These are phyloP conservation scores for Callipepla squamata DNA, from an alignment of 2,113 vertebrate species.

Conservation along the genomic window DNA sequence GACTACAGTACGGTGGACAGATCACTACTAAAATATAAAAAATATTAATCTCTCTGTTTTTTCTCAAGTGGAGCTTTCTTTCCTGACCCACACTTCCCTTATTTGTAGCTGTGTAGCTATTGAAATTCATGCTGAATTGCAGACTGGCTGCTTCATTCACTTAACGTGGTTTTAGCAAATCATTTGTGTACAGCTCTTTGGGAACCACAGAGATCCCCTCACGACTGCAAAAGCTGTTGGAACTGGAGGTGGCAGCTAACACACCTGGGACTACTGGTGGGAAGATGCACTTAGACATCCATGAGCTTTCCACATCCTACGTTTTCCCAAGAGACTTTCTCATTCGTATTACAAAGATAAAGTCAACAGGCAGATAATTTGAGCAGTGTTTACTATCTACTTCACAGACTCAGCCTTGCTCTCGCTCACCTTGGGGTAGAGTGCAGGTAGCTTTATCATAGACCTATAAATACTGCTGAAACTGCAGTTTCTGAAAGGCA, in stretches of 20 bases:
- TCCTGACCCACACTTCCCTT: background rate
- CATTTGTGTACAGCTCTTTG: background rate
- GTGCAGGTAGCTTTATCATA: background rate
- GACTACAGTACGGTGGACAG: background rate
- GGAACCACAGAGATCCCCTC: background rate
- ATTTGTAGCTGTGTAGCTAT: background rate
- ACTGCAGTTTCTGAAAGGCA: background rate
- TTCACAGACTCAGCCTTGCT: background rate
- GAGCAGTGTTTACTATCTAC: slow-evolving; percentile 1
- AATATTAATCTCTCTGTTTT: background rate
- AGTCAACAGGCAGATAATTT: slow-evolving; percentile 21
- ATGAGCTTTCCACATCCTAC: background rate
- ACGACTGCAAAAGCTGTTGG: background rate
- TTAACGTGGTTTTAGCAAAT: background rate
- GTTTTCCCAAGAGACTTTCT: background rate
- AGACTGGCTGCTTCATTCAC: background rate
- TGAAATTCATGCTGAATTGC: background rate
- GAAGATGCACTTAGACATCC: background rate
- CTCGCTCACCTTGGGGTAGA: background rate
- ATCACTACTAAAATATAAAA: background rate
- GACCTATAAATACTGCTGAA: background rate
- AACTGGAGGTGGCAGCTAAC: background rate
- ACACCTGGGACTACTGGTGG: background rate
- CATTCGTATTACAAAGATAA: background rate
- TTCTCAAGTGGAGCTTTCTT: background rate